Percentiles rank a stretch among this genome's conserved stretches.
phyloP scores from a whole-genome alignment of 2,113 vertebrate species.

The Limanda limanda region DNA sequence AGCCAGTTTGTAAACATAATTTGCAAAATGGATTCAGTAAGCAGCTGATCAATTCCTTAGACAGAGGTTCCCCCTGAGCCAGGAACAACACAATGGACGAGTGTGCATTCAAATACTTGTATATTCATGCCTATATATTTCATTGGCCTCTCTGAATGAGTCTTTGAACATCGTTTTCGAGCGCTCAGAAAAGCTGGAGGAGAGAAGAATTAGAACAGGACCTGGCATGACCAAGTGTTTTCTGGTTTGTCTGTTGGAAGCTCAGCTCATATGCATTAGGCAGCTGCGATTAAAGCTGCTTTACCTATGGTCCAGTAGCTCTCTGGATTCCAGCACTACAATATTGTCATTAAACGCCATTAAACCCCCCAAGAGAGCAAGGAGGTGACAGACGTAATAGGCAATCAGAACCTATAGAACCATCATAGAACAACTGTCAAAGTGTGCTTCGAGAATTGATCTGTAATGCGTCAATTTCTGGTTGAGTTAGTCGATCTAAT shows the following conservation, averaged over 20 bases:
- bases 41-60: conserved; percentile 47
- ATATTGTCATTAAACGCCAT: conserved; percentile 24
- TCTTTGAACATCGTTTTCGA: neutral
- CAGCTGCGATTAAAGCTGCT: conserved; percentile 29
- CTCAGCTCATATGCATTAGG: conserved; percentile 18
- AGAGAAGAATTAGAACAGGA: neutral
- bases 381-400: conserved; percentile 17
- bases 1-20: conserved; percentile 55
- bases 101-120: neutral
- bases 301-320: neutral
- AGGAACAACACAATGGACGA: neutral
- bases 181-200: neutral
- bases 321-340: conserved; percentile 1
- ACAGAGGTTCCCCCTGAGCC: neutral
- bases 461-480: conserved; percentile 4
- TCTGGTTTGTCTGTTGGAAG: conserved; percentile 3
- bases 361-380: conserved; percentile 5
- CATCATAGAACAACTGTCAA: conserved; percentile 3
- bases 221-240: conserved; percentile 13
- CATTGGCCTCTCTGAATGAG: neutral
- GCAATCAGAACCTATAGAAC: conserved; percentile 9
- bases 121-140: neutral
- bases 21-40: conserved; percentile 57
- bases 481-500: no score
- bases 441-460: conserved; percentile 1